These are phyloP conservation scores for Piprites chloris DNA, from an alignment of 2,113 vertebrate genomes.

Conservation along the genomic window DNA sequence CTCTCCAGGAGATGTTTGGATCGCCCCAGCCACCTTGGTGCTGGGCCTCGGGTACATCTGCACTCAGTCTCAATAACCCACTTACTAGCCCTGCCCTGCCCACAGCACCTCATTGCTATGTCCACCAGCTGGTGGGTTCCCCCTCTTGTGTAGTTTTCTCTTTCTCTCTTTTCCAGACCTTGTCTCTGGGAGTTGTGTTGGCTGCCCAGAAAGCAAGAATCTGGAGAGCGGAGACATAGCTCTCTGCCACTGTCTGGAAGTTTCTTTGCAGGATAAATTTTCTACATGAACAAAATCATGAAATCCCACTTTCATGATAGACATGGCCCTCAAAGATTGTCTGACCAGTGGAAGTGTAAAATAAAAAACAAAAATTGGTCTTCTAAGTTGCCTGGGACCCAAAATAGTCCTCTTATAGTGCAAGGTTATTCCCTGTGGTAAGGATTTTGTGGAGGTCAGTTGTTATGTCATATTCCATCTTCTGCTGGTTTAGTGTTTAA, in stretches of 20 bases:
- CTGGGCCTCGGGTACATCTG: not conserved
- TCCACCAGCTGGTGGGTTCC: not conserved
- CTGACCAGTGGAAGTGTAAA: not conserved
- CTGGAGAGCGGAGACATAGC: not conserved
- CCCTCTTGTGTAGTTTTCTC: not conserved
- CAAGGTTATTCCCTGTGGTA: not conserved
- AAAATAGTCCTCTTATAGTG: not conserved
- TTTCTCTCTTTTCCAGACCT: not conserved
- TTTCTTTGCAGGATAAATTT: not conserved
- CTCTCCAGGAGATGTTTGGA: not conserved
- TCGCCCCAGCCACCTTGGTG: not conserved
- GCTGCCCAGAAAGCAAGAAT: not conserved
- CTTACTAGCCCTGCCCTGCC: not conserved
- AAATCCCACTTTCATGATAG: not conserved
- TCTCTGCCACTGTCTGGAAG: not conserved
- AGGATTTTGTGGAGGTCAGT: not conserved
- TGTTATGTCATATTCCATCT: not conserved
- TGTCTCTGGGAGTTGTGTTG: not conserved
- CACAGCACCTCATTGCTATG: not conserved
- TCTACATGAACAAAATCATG: not conserved
- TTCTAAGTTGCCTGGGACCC: not conserved
- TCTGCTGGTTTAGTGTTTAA: not conserved
- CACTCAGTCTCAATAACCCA: not conserved
- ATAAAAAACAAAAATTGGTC: not conserved
- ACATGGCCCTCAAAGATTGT: not conserved